Conservation (phyloP, 2,113 vertebrate genomes). For the Tinamus guttatus region DNA sequence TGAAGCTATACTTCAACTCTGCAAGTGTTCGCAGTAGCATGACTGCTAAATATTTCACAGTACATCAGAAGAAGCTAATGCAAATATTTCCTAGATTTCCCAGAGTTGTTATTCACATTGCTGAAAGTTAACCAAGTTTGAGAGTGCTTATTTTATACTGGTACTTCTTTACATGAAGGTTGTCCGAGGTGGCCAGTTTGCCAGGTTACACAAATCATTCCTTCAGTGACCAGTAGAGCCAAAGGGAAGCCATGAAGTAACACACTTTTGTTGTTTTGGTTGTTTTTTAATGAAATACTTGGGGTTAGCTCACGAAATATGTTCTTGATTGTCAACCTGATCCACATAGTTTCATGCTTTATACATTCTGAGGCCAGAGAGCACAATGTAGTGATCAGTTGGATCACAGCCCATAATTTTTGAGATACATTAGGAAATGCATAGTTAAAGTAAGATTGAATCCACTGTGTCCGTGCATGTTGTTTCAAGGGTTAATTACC, state of each 20-base stretch:
- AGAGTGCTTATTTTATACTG: neutral
- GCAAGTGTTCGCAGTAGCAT: neutral
- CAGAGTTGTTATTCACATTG: neutral
- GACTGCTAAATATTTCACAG: neutral
- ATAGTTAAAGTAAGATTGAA: neutral
- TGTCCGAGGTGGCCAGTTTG: neutral
- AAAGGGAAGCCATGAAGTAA: neutral
- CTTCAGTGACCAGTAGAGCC: neutral
- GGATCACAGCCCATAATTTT: neutral
- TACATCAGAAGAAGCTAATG: neutral
- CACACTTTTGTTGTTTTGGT: neutral
- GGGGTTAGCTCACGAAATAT: neutral
- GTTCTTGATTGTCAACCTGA: neutral
- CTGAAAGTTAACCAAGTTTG: neutral
- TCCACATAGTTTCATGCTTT: neutral
- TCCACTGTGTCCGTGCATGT: neutral
- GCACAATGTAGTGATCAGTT: neutral
- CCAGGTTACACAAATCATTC: neutral
- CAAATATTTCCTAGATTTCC: neutral
- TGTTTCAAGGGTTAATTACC: neutral
- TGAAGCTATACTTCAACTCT: too few relatives aligned
- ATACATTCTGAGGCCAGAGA: neutral
- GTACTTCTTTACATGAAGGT: neutral
- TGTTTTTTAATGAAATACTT: neutral
- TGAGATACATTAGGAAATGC: neutral